Evolutionary conservation across 2,888 invertebrate genomes (phyloP).

Genomic region (Rhaphigaster nebulosa): DNA sequence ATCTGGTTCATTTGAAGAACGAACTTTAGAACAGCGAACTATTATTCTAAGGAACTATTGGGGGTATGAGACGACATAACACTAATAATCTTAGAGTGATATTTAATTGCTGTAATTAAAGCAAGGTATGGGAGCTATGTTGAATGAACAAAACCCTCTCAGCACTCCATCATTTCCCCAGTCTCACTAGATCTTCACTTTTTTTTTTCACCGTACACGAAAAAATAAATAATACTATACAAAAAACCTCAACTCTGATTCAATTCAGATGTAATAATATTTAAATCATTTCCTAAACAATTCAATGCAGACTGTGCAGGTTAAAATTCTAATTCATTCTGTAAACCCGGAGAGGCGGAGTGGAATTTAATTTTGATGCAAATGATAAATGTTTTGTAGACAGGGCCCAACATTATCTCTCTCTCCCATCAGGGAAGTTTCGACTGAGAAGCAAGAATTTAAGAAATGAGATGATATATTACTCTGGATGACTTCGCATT

Average conservation of each 20-base stretch:
- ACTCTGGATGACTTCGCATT: neutral
- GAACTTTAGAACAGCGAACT: neutral
- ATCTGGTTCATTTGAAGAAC: neutral
- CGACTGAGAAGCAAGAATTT: neutral
- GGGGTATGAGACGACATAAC: neutral
- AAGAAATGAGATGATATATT: slow-evolving; percentile 20
- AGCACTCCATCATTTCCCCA: neutral
- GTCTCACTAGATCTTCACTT: neutral
- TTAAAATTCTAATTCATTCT: slow-evolving; percentile 16
- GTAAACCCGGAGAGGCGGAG: neutral
- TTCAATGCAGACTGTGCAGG: neutral
- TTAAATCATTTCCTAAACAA: neutral
- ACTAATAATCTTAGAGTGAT: slow-evolving; percentile 3
- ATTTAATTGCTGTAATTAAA: neutral
- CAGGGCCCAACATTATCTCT: slow-evolving; percentile 3
- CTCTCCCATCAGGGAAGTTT: slow-evolving; percentile 15
- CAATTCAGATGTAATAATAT: neutral
- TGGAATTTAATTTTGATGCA: slow-evolving; percentile 41
- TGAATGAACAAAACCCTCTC: neutral
- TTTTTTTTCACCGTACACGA: neutral
- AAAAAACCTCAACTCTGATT: neutral
- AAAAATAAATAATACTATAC: neutral
- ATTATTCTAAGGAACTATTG: neutral
- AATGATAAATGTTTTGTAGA: slow-evolving; percentile 44
- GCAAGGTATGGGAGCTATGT: neutral